These are phyloP conservation scores for Oreochromis spilurus DNA, from an alignment of 2,113 vertebrate genomes.

Conservation along the genomic window DNA sequence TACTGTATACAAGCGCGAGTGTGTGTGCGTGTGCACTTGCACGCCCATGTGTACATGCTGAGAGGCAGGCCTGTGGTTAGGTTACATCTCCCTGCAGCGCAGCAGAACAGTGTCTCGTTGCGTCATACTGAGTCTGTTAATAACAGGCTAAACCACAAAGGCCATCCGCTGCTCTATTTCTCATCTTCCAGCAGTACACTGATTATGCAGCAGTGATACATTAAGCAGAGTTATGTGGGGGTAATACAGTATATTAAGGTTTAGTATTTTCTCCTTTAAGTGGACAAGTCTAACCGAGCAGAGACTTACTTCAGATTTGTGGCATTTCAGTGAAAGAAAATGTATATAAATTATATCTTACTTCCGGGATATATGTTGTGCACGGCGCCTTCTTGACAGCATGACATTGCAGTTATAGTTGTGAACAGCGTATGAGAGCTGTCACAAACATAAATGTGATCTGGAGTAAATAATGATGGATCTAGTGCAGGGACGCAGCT, in stretches of 20 bases:
- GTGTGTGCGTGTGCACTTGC: neutral
- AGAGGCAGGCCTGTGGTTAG: constrained; percentile 75
- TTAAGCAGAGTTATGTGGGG: constrained; percentile 10
- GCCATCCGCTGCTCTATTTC: constrained; percentile 63
- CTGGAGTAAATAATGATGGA: neutral
- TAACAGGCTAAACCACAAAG: constrained; percentile 69
- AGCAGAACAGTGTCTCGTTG: constrained; percentile 65
- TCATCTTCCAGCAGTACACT: constrained; percentile 46
- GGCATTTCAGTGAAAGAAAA: neutral
- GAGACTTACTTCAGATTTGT: neutral
- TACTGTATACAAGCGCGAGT: neutral
- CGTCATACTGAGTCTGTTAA: constrained; percentile 68
- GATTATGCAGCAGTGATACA: constrained; percentile 51
- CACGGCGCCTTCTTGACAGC: neutral
- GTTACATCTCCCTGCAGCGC: constrained; percentile 69
- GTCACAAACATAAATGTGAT: neutral
- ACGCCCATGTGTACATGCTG: constrained; percentile 60
- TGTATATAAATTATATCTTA: neutral
- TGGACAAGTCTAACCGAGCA: neutral
- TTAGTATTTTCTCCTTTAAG: neutral
- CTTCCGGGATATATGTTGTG: neutral
- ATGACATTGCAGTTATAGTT: neutral
- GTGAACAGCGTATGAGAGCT: neutral
- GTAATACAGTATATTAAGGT: neutral
- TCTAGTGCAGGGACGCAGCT: neutral